Conservation (phyloP, 2,113 vertebrate genomes). For the Aegotheles bennettii region DNA sequence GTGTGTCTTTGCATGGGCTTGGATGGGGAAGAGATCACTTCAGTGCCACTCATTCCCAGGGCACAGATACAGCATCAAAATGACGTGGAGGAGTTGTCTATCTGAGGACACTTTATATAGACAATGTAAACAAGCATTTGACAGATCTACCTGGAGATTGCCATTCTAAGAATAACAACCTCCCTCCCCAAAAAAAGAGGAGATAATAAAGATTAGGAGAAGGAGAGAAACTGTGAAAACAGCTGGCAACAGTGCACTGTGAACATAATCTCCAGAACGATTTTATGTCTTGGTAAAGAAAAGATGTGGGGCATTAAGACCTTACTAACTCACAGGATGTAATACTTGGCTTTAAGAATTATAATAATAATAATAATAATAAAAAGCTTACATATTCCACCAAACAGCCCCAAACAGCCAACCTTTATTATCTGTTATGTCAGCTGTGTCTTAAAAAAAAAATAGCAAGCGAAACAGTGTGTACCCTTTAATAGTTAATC, state of each 20-base stretch:
- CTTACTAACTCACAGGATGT: not conserved
- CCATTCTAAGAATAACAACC: not conserved
- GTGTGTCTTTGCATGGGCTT: not conserved
- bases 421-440: conserved; percentile 51
- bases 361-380: conserved; percentile 28
- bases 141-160: not conserved
- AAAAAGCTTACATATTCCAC: conserved; percentile 44
- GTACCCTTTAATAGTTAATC: conserved; percentile 78
- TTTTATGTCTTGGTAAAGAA: not conserved
- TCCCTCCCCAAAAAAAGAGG: not conserved
- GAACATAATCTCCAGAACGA: not conserved
- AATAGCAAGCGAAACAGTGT: conserved; percentile 55
- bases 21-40: not conserved
- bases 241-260: not conserved
- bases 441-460: conserved; percentile 64
- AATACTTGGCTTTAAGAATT: not conserved
- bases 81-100: not conserved
- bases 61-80: not conserved
- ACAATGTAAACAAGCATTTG: not conserved
- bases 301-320: not conserved
- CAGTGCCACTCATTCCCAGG: not conserved
- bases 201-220: not conserved
- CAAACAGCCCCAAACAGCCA: conserved; percentile 27
- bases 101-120: not conserved
- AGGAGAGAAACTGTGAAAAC: not conserved